phyloP scores from a whole-genome alignment of 1,140 invertebrate species.

The Leptopilina clavipes region DNA sequence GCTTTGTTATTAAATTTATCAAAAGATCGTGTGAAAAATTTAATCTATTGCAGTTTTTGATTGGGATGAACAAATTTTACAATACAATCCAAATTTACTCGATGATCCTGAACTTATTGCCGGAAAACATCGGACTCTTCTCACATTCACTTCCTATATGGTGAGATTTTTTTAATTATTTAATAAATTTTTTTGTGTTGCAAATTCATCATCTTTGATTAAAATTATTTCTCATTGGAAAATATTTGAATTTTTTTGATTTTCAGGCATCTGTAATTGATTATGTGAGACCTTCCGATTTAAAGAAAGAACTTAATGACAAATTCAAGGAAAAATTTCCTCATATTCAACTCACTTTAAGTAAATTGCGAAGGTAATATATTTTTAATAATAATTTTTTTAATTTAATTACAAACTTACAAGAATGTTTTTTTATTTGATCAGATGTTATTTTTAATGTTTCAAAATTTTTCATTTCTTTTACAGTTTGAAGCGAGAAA shows the following conservation, averaged over 20 bases:
- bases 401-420: no score
- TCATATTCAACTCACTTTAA: conserved; percentile 94
- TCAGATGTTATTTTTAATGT: not conserved
- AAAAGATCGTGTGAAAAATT: conserved; percentile 39
- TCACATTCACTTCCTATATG: conserved; percentile 97
- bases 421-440: conserved; percentile 38
- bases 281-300: conserved; percentile 95
- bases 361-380: conserved; percentile 92
- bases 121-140: conserved; percentile 93
- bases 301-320: conserved; percentile 98
- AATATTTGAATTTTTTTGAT: conserved; percentile 48
- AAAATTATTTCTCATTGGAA: not conserved
- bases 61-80: conserved; percentile 73
- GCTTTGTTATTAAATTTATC: conserved; percentile 35
- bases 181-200: conserved; percentile 35
- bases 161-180: conserved; percentile 66
- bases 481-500: conserved; percentile 92
- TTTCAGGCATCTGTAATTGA: conserved; percentile 93
- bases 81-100: conserved; percentile 91
- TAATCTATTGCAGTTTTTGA: conserved; percentile 67
- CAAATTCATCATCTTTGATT: conserved; percentile 35
- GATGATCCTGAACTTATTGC: conserved; percentile 97
- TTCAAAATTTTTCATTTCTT: conserved; percentile 40
- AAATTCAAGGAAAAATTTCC: conserved; percentile 98
- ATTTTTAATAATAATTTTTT: not conserved